Evolutionary conservation across 92 coral and sea anemone genomes (phyloP).

Genomic region (Paragorgia papillata): DNA sequence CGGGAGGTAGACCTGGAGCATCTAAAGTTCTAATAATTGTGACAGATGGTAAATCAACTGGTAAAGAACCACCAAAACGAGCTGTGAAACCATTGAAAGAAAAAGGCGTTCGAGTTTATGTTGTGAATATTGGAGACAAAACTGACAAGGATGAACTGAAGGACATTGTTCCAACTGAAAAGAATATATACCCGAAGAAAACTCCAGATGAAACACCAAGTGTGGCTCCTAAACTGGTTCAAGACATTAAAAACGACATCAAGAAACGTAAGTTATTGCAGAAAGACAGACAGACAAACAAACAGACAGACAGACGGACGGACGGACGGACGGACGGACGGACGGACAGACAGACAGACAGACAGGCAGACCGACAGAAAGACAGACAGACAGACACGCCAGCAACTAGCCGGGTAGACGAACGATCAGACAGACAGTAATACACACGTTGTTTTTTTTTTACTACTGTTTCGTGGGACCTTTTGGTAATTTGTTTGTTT

Average conservation of each 20-base stretch:
- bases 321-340: slow-evolving; percentile 36
- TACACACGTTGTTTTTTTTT: not conserved
- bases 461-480: too few relatives aligned
- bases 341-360: slow-evolving; percentile 20
- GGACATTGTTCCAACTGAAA: slow-evolving; percentile 61
- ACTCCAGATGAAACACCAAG: slow-evolving; percentile 35
- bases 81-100: slow-evolving; percentile 70
- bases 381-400: too few relatives aligned
- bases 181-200: slow-evolving; percentile 60
- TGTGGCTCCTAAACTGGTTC: slow-evolving; percentile 51
- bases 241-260: slow-evolving; percentile 54
- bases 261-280: slow-evolving; percentile 64
- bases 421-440: too few relatives aligned
- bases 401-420: too few relatives aligned
- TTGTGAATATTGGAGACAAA: slow-evolving; percentile 74
- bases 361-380: slow-evolving; percentile 20
- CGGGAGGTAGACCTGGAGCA: slow-evolving; percentile 74
- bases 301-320: slow-evolving; percentile 22
- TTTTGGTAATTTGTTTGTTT: too few relatives aligned
- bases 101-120: slow-evolving; percentile 73
- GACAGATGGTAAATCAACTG: slow-evolving; percentile 73
- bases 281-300: not conserved
- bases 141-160: slow-evolving; percentile 71
- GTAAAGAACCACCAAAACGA: slow-evolving; percentile 45
- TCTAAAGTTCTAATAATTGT: slow-evolving; percentile 73